Evolutionary conservation across 2,113 vertebrate genomes (phyloP), one percentile per base, ranked within the genome.

Genomic region (Brachyhypopomus gauderio): DNA sequence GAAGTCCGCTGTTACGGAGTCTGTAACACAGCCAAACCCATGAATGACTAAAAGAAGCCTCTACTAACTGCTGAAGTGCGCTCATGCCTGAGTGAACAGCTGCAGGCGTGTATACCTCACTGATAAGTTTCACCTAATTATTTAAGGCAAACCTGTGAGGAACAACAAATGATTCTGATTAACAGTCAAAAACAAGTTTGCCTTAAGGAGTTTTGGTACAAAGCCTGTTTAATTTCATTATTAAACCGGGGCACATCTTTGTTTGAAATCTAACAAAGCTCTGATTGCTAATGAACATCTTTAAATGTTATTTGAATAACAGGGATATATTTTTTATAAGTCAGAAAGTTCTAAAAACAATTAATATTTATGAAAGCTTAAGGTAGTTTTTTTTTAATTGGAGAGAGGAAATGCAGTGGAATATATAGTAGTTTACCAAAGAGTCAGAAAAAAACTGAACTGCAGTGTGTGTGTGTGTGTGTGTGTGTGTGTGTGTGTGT

Each of bases 341-440:
- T 73, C 71, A 78, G 48, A 25, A 56, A 78, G 76, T 81, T 79
- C 25, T 20, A 72, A 52, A 67, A 79, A 58, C 80, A 86, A 83
- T 84, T 78, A 82, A 88, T 88, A 87, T 87, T 87, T 88, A 82
- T 75, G 63, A 75, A 82, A 56, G 80, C 86, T 84, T 71, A 30
- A 52, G 83, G 89, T 84, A 80, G 19, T 52, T n/a, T 73, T 52
- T 67, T 88, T 85, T n/a, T n/a, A n/a, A 87, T 82, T 87, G 75
- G 52, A 56, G 27, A 34, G 79, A 73, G 58, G 64, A 60, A 84
- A 73, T 69, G 71, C 79, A 59, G 60, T 38, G 75, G 82, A 83
- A 72, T 48, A 52, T 52, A 41, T 41, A 41, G 56, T 77, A 66
- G 76, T 74, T 59, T 79, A 86, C 69, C 58, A 78, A 78, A 45